Conservation (phyloP, 1,140 invertebrate genomes). For the Panagrolaimus sp. region DNA sequence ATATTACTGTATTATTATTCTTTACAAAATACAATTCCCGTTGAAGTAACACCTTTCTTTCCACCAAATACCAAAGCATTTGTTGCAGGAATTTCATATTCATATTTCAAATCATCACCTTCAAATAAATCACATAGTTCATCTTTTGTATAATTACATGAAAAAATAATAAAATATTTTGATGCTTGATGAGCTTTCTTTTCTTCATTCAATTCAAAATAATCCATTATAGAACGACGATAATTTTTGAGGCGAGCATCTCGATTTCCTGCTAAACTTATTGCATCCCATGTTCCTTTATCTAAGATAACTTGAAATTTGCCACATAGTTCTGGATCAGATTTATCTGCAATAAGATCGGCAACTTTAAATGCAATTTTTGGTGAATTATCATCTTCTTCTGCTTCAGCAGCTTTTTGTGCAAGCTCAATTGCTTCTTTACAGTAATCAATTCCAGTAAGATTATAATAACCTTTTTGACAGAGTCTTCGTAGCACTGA, state of each 20-base stretch:
- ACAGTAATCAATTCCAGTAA: slow-evolving; percentile 79
- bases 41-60: slow-evolving; percentile 19
- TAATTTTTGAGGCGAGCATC: slow-evolving; percentile 27
- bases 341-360: slow-evolving; percentile 62
- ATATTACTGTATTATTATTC: neutral
- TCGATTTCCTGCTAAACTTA: slow-evolving; percentile 70
- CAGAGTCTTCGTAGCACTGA: slow-evolving; percentile 43
- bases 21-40: slow-evolving; percentile 20
- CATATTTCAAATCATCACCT: slow-evolving; percentile 51
- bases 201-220: slow-evolving; percentile 59
- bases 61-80: slow-evolving; percentile 24
- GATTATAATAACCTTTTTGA: slow-evolving; percentile 68
- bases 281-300: slow-evolving; percentile 81
- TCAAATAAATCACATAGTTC: slow-evolving; percentile 72
- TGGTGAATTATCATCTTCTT: slow-evolving; percentile 47
- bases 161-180: slow-evolving; percentile 76
- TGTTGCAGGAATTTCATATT: slow-evolving; percentile 23
- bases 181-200: slow-evolving; percentile 64
- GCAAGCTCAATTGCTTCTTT: slow-evolving; percentile 72
- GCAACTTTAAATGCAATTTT: slow-evolving; percentile 59
- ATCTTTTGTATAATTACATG: slow-evolving; percentile 82
- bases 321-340: slow-evolving; percentile 15
- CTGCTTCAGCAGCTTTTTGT: slow-evolving; percentile 64
- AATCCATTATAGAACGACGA: slow-evolving; percentile 19
- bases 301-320: slow-evolving; percentile 66